Evolutionary conservation across 2,113 vertebrate species (phyloP).

Genomic region (Mungos mungo): DNA sequence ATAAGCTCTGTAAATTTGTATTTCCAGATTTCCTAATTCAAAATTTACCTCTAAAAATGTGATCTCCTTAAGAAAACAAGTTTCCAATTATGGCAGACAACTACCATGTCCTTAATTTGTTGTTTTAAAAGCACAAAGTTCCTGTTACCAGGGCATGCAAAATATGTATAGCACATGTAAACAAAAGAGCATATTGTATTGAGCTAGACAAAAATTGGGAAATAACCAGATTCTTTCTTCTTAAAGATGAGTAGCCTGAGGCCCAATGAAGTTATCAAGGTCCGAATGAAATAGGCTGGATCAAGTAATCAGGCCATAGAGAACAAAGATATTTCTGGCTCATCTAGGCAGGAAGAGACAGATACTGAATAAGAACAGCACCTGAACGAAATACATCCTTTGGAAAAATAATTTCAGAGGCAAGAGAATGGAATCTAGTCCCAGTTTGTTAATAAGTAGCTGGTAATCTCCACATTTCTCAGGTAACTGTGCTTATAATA

Average conservation of each 20-base stretch:
- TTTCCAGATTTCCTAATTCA: background rate
- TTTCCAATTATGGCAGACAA: background rate
- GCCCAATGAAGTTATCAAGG: background rate
- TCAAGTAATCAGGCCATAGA: background rate
- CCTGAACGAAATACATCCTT: background rate
- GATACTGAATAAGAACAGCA: background rate
- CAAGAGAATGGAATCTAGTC: background rate
- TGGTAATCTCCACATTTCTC: background rate
- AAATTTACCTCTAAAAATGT: background rate
- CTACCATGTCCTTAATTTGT: background rate
- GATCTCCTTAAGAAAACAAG: background rate
- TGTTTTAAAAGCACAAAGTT: background rate
- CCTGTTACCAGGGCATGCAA: background rate
- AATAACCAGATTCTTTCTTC: background rate
- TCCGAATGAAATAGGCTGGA: background rate
- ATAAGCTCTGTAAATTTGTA: background rate
- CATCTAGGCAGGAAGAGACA: background rate
- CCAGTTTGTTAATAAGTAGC: background rate
- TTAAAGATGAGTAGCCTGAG: background rate
- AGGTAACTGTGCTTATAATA: background rate
- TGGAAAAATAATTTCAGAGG: constrained; percentile 9
- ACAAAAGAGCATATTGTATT: background rate
- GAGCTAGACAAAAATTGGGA: background rate
- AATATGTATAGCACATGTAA: background rate
- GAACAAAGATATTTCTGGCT: background rate